Conservation (phyloP, 2,888 invertebrate genomes). For the Meloe dianella region DNA sequence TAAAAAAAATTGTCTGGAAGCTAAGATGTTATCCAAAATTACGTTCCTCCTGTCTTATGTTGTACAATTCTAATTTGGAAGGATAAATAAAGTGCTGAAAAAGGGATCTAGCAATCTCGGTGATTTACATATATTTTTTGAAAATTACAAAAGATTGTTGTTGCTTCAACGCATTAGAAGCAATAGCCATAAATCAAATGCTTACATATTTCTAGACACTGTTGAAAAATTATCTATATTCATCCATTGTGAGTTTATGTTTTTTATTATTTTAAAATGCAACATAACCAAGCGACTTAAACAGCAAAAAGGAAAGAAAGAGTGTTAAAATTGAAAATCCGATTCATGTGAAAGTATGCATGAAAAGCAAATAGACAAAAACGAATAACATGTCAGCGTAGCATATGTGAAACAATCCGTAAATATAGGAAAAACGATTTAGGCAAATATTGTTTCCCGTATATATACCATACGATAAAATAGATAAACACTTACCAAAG, state of each 20-base stretch:
- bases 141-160: background rate
- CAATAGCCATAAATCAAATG: background rate
- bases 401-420: background rate
- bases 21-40: background rate
- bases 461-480: background rate
- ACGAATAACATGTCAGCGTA: background rate
- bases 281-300: background rate
- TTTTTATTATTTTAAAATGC: no score
- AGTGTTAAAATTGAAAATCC: conserved; percentile 5
- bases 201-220: no score
- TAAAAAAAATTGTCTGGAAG: background rate
- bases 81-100: background rate
- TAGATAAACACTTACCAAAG: conserved; percentile 72
- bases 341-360: background rate
- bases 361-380: background rate
- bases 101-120: background rate
- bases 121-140: background rate
- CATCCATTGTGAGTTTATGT: no score
- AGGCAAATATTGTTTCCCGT: background rate
- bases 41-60: background rate
- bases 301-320: background rate
- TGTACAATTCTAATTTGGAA: background rate
- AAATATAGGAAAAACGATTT: background rate
- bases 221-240: no score
- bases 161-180: background rate